phyloP scores from a whole-genome alignment of 1,140 invertebrate species.

The Watersipora subatra region DNA sequence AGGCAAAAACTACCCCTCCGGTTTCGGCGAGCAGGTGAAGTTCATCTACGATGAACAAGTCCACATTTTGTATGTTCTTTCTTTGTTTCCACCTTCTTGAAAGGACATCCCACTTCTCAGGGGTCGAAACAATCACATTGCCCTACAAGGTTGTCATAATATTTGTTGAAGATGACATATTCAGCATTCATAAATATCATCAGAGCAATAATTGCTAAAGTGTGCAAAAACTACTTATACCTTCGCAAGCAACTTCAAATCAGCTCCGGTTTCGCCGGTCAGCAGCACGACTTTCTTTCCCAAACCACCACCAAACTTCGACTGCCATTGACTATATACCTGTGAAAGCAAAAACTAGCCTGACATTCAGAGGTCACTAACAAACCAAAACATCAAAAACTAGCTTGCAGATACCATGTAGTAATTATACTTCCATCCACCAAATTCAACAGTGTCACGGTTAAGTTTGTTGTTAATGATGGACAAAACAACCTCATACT shows the following conservation, averaged over 20 bases:
- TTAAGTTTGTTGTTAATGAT: no score
- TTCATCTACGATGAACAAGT: slow-evolving; percentile 94
- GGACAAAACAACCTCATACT: no score
- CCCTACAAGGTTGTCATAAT: slow-evolving; percentile 51
- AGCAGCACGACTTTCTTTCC: slow-evolving; percentile 75
- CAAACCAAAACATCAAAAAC: no score
- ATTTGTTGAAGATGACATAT: no score
- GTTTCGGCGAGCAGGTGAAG: slow-evolving; percentile 58
- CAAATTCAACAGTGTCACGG: no score
- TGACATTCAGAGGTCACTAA: neutral
- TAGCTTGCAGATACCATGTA: no score
- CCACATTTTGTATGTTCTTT: slow-evolving; percentile 93
- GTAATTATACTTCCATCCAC: no score
- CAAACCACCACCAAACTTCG: slow-evolving; percentile 65
- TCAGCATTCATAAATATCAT: neutral
- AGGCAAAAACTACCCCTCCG: slow-evolving; percentile 44
- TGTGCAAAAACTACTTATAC: no score
- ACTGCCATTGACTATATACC: slow-evolving; percentile 76
- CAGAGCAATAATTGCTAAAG: no score
- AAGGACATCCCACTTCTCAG: slow-evolving; percentile 96
- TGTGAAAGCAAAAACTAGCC: slow-evolving; percentile 14
- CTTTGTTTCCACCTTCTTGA: slow-evolving; percentile 96
- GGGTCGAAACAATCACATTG: slow-evolving; percentile 87
- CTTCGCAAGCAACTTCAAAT: slow-evolving; percentile 66
- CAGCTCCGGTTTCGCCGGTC: slow-evolving; percentile 95